Evolutionary conservation across 2,113 vertebrate genomes (phyloP).

Genomic region (Eulemur macaco): DNA sequence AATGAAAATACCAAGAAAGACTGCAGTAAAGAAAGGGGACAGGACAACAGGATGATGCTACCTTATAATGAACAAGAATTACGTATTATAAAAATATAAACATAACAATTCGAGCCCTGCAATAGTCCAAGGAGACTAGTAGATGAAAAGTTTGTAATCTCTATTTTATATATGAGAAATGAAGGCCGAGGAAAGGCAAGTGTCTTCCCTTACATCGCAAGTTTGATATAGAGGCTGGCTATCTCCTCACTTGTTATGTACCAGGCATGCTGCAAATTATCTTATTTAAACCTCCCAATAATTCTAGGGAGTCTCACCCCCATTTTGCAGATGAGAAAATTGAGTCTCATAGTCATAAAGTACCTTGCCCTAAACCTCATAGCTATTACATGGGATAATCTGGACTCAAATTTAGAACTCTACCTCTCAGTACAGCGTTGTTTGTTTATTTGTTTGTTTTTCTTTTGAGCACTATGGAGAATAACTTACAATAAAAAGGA

Average conservation of each 20-base stretch:
- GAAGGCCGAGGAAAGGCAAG: background rate
- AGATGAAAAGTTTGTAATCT: background rate
- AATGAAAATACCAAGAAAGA: conserved; percentile 6
- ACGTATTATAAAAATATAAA: background rate
- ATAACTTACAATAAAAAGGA: background rate
- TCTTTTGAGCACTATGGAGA: background rate
- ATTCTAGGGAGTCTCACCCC: background rate
- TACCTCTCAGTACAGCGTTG: background rate
- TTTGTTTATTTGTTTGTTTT: conserved; percentile 10
- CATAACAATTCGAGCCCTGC: background rate
- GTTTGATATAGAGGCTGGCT: background rate
- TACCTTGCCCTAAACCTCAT: background rate
- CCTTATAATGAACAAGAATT: background rate
- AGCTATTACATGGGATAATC: background rate
- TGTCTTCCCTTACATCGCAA: background rate
- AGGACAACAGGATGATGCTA: background rate
- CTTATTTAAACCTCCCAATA: background rate
- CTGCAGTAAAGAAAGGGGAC: background rate
- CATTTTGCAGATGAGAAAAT: background rate
- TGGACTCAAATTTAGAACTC: background rate
- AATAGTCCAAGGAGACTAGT: background rate
- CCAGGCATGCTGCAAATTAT: background rate
- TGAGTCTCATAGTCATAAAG: background rate
- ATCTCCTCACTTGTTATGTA: background rate
- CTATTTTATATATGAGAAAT: background rate